phyloP scores from a whole-genome alignment of 2,888 invertebrate species.

The Coelinius sp. region DNA sequence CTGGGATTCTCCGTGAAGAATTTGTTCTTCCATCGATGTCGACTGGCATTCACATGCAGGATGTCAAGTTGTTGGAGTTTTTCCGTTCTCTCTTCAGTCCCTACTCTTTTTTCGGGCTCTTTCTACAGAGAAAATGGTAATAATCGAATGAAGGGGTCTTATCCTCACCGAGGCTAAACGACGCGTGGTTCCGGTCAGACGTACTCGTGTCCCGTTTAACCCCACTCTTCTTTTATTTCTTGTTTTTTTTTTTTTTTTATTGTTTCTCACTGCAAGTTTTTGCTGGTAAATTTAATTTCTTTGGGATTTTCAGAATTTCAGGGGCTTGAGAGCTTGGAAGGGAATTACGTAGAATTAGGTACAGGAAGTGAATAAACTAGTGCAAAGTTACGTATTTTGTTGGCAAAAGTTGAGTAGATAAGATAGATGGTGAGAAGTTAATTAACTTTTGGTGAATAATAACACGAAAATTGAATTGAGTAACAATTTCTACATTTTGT shows the following conservation, averaged over 20 bases:
- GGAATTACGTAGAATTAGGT: background rate
- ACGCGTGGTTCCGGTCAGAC: conserved; percentile 33
- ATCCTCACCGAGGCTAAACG: conserved; percentile 15
- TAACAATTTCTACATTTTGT: too few species aligned
- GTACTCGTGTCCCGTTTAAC: conserved; percentile 9
- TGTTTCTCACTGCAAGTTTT: too few species aligned
- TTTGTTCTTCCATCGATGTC: background rate
- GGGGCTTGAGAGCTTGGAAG: background rate
- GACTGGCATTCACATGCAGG: background rate
- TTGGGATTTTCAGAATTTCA: background rate
- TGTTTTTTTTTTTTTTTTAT: background rate
- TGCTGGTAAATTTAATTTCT: background rate
- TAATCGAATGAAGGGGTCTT: conserved; percentile 12
- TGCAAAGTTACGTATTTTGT: too few species aligned
- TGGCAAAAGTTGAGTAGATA: too few species aligned
- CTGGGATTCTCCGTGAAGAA: background rate
- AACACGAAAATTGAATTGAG: too few species aligned
- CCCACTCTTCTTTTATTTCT: background rate
- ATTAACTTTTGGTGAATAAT: too few species aligned
- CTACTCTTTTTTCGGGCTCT: background rate
- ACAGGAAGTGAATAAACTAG: too few species aligned
- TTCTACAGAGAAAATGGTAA: conserved; percentile 2
- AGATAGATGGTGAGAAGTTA: too few species aligned
- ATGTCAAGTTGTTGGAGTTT: background rate
- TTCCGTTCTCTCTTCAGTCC: background rate